Base-by-base conservation (phyloP, 2,113 vertebrate genomes). In the Lethenteron camtschaticum region DNA sequence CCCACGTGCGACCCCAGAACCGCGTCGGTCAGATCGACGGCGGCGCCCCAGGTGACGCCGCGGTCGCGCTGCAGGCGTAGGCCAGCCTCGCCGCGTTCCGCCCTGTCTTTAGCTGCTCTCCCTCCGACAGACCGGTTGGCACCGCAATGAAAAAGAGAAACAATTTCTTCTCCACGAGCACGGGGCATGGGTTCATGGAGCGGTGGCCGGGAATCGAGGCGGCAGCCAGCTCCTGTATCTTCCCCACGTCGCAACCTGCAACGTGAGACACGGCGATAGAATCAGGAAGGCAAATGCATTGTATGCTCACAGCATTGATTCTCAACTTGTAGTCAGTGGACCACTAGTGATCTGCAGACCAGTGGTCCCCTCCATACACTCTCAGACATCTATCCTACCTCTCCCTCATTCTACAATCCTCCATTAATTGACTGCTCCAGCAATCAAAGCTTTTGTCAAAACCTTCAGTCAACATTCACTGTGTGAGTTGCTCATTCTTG, bases 61-160 rank as follows among this genome's bases (percentile, higher is more conserved):
- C 41, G 9, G n/a, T 71, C 2, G 10, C 2, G 41, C 70, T 71
- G 55, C 20, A 68, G 59, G 60, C 70, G 11, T 55, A 63, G 59
- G 55, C 63, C 56, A 71, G 59, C 24, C 14, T 11, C 56, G 70
- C 57, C 16, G 20, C 59, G 6, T 71, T 71, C 24, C 24, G 56
- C 12, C 58, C 9, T 12, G 6, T 56, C 13, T 3, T 12, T 56
- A 68, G 63, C n/a, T 71, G 59, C 2, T 68, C 2, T 56, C 57
- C 16, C 70, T 71, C 70, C 13, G 59, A 9, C 13, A 10, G 18
- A 56, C 12, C 12, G 12, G 11, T 12, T 12, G 10, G 18, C 11
- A 96, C 85, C 2, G 88, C 88, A 71, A 90, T 88, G 80, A 91
- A 96, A 81, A 97, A 91, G 12, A 97, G 80, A 78, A 88, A 88